phyloP scores from a whole-genome alignment of 2,797 vertebrate species.

The Alosa sapidissima region DNA sequence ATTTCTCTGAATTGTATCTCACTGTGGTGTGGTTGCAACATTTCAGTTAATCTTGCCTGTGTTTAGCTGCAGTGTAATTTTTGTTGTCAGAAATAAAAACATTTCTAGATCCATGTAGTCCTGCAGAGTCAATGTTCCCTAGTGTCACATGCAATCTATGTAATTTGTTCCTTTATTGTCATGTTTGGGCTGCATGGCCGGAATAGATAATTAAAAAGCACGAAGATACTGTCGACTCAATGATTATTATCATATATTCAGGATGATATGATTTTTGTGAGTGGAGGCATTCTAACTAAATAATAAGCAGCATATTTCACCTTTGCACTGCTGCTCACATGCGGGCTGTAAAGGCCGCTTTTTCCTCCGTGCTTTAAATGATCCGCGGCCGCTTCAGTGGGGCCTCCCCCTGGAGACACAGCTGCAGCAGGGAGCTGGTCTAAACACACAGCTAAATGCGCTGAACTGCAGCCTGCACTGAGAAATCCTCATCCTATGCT shows the following conservation, averaged over 20 bases:
- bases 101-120: background rate
- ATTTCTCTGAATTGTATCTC: constrained; percentile 5
- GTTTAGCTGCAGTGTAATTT: background rate
- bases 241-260: background rate
- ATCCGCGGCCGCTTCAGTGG: background rate
- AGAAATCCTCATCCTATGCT: constrained; percentile 44
- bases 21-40: background rate
- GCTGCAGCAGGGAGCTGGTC: background rate
- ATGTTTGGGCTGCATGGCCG: background rate
- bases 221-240: background rate
- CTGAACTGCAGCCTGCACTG: constrained; percentile 44
- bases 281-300: background rate
- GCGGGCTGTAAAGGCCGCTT: too few relatives aligned
- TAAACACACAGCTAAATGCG: constrained; percentile 56
- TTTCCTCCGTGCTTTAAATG: background rate
- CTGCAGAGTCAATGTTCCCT: background rate
- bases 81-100: background rate
- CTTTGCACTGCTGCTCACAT: background rate
- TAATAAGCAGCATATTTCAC: background rate
- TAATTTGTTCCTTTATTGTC: background rate
- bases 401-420: background rate
- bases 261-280: background rate
- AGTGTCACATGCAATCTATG: background rate
- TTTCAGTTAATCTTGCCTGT: background rate
- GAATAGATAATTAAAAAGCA: background rate